Percentiles rank a stretch among this genome's conserved stretches.
Conservation (phyloP, 2,797 vertebrate genomes). For the Siniperca scherzeri region DNA sequence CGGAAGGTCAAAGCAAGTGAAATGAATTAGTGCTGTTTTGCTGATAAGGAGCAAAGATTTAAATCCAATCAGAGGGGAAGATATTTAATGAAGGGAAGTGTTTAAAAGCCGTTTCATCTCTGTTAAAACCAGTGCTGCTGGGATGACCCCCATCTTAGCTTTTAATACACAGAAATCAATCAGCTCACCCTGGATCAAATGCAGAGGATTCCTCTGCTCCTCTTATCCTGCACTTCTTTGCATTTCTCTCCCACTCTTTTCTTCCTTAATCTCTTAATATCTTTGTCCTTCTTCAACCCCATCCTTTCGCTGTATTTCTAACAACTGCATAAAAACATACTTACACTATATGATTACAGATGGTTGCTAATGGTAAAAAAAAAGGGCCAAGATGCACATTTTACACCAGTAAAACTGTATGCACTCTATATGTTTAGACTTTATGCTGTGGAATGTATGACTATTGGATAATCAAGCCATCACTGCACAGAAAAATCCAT, state of each 20-base stretch:
- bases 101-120: constrained; percentile 66
- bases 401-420: neutral
- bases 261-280: constrained; percentile 26
- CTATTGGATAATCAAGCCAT: constrained; percentile 5
- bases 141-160: constrained; percentile 45
- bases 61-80: constrained; percentile 63
- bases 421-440: neutral
- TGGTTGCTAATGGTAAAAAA: neutral
- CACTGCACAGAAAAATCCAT: constrained; percentile 21
- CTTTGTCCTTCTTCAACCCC: constrained; percentile 2
- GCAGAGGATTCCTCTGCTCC: constrained; percentile 8
- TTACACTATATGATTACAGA: neutral
- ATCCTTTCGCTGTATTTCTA: neutral
- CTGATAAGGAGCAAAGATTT: constrained; percentile 64
- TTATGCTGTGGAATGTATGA: constrained; percentile 1
- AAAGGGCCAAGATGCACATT: neutral
- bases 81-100: constrained; percentile 63
- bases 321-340: constrained; percentile 5
- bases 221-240: constrained; percentile 1
- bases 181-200: neutral
- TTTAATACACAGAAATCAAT: constrained; percentile 49
- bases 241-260: neutral
- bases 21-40: constrained; percentile 68
- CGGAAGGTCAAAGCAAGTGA: constrained; percentile 46
- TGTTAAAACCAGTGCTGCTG: constrained; percentile 27